Percentiles rank a stretch among this genome's conserved stretches.
phyloP scores from a whole-genome alignment of 2,888 invertebrate genomes.

The Rhingia rostrata region DNA sequence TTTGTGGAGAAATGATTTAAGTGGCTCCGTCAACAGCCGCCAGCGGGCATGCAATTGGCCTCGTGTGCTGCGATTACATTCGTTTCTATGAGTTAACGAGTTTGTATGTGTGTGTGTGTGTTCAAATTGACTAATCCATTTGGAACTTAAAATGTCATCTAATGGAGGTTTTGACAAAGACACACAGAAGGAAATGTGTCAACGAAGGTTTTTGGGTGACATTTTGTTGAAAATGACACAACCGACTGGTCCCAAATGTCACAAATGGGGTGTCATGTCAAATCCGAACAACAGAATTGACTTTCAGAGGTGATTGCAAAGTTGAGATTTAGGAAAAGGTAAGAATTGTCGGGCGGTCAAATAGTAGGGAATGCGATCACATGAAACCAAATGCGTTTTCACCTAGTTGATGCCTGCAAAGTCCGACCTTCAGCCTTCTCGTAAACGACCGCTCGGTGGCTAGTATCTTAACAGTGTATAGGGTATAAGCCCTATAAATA shows the following conservation, averaged over 20 bases:
- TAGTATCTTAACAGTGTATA: too few species aligned
- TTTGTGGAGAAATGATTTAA: constrained; percentile 52
- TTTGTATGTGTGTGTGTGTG: not conserved
- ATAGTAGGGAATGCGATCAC: too few species aligned
- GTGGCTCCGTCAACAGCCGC: constrained; percentile 36
- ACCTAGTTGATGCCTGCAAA: too few species aligned
- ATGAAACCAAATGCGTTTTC: too few species aligned
- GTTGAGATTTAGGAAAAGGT: too few species aligned
- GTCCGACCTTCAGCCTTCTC: too few species aligned
- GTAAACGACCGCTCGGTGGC: too few species aligned
- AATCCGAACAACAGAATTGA: too few species aligned
- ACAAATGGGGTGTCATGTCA: too few species aligned
- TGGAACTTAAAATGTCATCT: constrained; percentile 57
- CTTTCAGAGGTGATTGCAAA: too few species aligned
- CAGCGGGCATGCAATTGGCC: constrained; percentile 46
- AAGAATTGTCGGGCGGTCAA: too few species aligned
- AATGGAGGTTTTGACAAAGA: constrained; percentile 43
- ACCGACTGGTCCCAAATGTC: not conserved
- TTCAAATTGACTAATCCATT: constrained; percentile 20
- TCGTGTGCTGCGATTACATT: constrained; percentile 29
- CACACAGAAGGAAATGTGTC: constrained; percentile 24
- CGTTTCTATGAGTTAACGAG: not conserved
- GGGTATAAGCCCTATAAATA: too few species aligned
- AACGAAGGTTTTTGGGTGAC: constrained; percentile 1
- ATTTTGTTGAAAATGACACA: constrained; percentile 4